These are phyloP conservation scores for Saccopteryx leptura DNA, from an alignment of 2,113 vertebrate genomes.

Conservation along the genomic window DNA sequence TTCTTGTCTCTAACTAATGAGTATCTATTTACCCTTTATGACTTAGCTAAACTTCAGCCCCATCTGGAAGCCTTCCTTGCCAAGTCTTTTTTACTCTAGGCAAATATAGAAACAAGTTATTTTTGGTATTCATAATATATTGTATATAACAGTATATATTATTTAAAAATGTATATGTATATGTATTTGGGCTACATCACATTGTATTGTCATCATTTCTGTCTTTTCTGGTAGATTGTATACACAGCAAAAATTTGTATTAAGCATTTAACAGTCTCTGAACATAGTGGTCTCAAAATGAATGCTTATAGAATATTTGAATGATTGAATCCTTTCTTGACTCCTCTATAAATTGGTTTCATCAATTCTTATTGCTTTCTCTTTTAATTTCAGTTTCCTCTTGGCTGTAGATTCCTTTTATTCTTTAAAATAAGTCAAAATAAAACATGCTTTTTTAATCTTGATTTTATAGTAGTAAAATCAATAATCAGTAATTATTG, in stretches of 20 bases:
- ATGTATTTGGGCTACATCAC: not conserved
- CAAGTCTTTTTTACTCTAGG: not conserved
- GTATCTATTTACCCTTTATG: not conserved
- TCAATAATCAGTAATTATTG: not conserved
- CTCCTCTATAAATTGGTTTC: not conserved
- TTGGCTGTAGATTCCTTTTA: not conserved
- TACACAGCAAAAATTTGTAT: not conserved
- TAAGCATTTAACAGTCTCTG: not conserved
- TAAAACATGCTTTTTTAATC: not conserved
- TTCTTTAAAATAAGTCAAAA: not conserved
- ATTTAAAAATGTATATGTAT: not conserved
- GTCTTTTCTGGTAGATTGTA: not conserved
- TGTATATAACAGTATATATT: not conserved
- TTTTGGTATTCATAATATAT: not conserved
- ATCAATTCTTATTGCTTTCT: not conserved
- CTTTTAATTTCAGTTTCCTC: not conserved
- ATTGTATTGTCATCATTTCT: not conserved
- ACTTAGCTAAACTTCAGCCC: not conserved
- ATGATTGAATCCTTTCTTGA: not conserved
- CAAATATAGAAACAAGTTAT: not conserved
- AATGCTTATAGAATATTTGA: not conserved
- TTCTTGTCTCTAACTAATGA: not conserved
- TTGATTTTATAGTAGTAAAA: not conserved
- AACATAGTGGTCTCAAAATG: not conserved
- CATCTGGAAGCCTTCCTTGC: not conserved